Base-by-base conservation (phyloP, 35 echinoderm and acorn worm species). In the Lytechinus variegatus region DNA sequence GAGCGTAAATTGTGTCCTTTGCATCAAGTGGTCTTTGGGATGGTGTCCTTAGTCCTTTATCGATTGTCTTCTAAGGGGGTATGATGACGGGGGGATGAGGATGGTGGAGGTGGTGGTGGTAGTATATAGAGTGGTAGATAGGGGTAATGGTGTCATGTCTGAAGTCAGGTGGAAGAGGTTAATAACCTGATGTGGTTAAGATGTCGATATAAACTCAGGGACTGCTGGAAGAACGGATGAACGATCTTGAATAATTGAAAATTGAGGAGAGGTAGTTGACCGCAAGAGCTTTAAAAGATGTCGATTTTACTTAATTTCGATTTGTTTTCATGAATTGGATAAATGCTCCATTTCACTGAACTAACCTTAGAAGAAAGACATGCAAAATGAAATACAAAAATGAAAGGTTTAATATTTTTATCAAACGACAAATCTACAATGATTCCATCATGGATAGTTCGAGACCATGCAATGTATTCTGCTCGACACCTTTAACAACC, bases 1-100 rank as follows among this genome's bases (percentile, higher is more conserved):
- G 88, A 90, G 88, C 52, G 88, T 52, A 90, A 90, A 90, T 90
- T 90, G 88, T 90, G 88, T 90, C 88, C 88, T 90, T 90, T 90
- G 88, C 88, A 54, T 54, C 52, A 54, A 90, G 88, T 90, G 88
- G 88, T 51, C 28, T 54, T 27, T 4, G 88, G 88, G 29, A 54
- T n/a, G 88, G 29, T 90, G 52, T 90, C 88, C 88, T 54, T 54
- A 90, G 29, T 29, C 88, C 29, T 10, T 29, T 90, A 90, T 90
- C 88, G 88, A 90, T 90, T 90, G 88, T 79, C 66, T n/a, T 79
- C 66, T 79, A 24, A 79, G 66, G 66, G 66, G 66, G 66, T 79
- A 79, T n/a, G 66, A 24, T 79, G 66, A 79, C 21, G 66, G 66
- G 16, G 16, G 66, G 66, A 27, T 79, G 66, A 24, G 66, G 66